These are phyloP conservation scores for Phoebastria nigripes DNA, from an alignment of 2,797 vertebrate genomes.

Conservation along the genomic window DNA sequence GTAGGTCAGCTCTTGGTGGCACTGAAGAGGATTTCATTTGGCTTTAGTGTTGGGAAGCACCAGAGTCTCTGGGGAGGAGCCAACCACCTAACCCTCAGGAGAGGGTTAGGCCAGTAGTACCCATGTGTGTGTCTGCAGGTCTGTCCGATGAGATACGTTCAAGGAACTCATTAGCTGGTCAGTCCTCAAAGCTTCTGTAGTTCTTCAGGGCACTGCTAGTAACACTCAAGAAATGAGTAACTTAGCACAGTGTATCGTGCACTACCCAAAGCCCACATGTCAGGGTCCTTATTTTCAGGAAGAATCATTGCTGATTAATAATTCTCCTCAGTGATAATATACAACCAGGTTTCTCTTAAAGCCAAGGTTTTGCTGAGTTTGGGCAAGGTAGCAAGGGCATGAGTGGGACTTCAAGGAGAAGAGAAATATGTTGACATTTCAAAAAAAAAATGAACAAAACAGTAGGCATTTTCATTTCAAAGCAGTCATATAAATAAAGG, in stretches of 20 bases:
- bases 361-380: background rate
- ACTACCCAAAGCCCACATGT: background rate
- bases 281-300: background rate
- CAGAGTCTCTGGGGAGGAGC: background rate
- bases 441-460: background rate
- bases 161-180: background rate
- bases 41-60: background rate
- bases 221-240: background rate
- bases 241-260: background rate
- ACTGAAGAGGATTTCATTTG: background rate
- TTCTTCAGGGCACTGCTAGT: background rate
- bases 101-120: background rate
- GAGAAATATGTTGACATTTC: background rate
- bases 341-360: background rate
- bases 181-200: background rate
- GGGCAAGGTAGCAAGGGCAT: background rate
- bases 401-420: background rate
- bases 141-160: rapidly evolving
- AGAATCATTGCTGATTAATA: background rate
- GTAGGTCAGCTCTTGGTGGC: background rate
- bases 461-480: background rate
- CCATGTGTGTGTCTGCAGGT: background rate
- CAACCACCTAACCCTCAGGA: background rate
- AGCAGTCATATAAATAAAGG: background rate
- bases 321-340: background rate